Percentiles rank a stretch among this genome's conserved stretches.
Evolutionary conservation across 2,888 invertebrate species (phyloP).

Genomic region (Capitulum mitella): DNA sequence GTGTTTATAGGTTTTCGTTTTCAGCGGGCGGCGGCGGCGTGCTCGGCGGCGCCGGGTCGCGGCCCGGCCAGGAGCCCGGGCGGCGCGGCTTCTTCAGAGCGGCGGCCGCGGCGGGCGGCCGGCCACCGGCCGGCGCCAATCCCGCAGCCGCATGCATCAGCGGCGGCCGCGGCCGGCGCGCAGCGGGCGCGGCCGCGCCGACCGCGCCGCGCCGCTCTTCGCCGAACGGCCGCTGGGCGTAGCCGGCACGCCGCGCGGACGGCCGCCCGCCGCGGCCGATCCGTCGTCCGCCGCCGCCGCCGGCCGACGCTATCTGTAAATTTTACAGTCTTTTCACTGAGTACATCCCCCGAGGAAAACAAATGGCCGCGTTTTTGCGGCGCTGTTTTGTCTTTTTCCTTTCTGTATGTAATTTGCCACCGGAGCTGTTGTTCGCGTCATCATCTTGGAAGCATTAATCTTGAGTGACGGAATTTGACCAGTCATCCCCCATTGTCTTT

Average conservation of each 20-base stretch:
- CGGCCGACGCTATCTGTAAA: too few species aligned
- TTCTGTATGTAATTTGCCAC: slow-evolving; percentile 23
- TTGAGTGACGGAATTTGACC: slow-evolving; percentile 14
- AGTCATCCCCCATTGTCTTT: slow-evolving; percentile 24
- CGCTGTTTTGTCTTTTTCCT: slow-evolving; percentile 19
- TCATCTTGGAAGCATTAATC: slow-evolving; percentile 23
- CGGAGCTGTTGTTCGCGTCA: slow-evolving; percentile 9
- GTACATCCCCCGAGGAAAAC: slow-evolving; percentile 16
- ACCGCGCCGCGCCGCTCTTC: neutral
- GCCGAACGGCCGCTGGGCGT: too few species aligned
- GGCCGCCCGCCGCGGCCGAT: neutral
- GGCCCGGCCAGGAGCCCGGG: slow-evolving; percentile 3
- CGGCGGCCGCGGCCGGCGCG: neutral
- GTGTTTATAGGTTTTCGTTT: slow-evolving; percentile 22
- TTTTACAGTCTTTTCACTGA: slow-evolving; percentile 1
- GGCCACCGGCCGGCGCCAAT: neutral
- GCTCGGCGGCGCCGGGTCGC: neutral
- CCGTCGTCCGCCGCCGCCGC: neutral
- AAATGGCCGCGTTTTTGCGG: slow-evolving; percentile 13
- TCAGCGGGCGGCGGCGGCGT: neutral
- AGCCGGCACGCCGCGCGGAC: neutral
- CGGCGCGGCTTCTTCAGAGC: neutral
- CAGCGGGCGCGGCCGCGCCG: neutral
- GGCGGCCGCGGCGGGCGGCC: neutral
- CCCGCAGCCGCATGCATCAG: slow-evolving; percentile 11